phyloP scores from a whole-genome alignment of 2,888 invertebrate genomes.

The Trachelus stipa region DNA sequence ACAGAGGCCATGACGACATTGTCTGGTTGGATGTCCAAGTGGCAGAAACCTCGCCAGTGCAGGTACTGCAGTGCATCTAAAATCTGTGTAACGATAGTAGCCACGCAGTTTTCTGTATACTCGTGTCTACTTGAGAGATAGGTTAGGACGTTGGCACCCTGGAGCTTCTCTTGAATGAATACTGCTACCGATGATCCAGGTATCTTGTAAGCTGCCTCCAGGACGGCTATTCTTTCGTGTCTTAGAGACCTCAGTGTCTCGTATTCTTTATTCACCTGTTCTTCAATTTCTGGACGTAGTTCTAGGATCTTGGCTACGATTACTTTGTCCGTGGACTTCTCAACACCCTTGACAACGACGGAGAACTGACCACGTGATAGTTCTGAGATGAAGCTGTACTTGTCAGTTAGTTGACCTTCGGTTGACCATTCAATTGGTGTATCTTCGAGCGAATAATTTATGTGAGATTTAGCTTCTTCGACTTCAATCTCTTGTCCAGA shows the following conservation, averaged over 20 bases:
- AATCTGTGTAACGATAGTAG: constrained; percentile 86
- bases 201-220: constrained; percentile 79
- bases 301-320: constrained; percentile 88
- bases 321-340: constrained; percentile 79
- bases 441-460: constrained; percentile 82
- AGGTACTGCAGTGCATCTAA: constrained; percentile 93
- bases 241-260: constrained; percentile 83
- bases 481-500: constrained; percentile 77
- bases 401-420: constrained; percentile 76
- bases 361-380: constrained; percentile 88
- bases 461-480: constrained; percentile 73
- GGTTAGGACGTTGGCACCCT: constrained; percentile 91
- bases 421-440: constrained; percentile 80
- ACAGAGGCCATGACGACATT: constrained; percentile 93
- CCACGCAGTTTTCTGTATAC: constrained; percentile 93
- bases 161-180: constrained; percentile 84
- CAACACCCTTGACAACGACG: constrained; percentile 84
- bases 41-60: constrained; percentile 92
- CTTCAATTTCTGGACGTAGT: constrained; percentile 74
- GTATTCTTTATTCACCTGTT: constrained; percentile 82
- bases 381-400: constrained; percentile 89
- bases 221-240: constrained; percentile 87
- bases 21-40: constrained; percentile 92
- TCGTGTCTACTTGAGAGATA: constrained; percentile 90
- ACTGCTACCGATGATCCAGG: constrained; percentile 77